Percentiles rank a stretch among this genome's conserved stretches.
Conservation (phyloP, 37 sponge, comb jelly and placozoan species). For the Corticium candelabrum region DNA sequence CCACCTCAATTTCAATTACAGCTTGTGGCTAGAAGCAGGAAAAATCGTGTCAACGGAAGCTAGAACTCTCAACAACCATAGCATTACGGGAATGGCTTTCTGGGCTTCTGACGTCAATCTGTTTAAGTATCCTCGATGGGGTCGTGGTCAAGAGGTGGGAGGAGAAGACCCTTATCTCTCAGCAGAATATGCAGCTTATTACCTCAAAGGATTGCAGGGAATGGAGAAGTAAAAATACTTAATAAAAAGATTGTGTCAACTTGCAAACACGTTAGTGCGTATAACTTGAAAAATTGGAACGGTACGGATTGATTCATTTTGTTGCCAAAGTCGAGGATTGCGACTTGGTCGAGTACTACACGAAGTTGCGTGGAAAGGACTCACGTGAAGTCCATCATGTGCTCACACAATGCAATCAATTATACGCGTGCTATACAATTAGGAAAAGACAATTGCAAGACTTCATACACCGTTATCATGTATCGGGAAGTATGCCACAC, state of each 20-base stretch:
- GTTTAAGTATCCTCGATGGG: background rate
- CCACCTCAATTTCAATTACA: background rate
- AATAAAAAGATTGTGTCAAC: background rate
- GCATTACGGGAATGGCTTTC: background rate
- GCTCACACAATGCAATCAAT: background rate
- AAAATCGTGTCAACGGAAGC: slow-evolving; percentile 5
- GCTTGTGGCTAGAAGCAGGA: background rate
- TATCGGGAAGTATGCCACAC: no score
- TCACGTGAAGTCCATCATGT: background rate
- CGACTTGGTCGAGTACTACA: background rate
- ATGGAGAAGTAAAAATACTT: background rate
- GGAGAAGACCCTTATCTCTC: background rate
- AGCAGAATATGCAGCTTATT: background rate
- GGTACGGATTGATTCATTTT: background rate
- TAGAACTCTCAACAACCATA: background rate
- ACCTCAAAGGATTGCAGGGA: background rate
- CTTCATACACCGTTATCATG: no score
- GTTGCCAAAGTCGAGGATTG: background rate
- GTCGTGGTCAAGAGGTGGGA: background rate
- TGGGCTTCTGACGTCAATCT: background rate
- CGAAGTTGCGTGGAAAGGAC: background rate
- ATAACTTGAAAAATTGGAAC: background rate
- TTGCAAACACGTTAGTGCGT: background rate
- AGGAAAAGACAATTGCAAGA: no score
- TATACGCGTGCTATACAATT: no score